phyloP scores from a whole-genome alignment of 2,113 vertebrate genomes.

The Neotragus moschatus region DNA sequence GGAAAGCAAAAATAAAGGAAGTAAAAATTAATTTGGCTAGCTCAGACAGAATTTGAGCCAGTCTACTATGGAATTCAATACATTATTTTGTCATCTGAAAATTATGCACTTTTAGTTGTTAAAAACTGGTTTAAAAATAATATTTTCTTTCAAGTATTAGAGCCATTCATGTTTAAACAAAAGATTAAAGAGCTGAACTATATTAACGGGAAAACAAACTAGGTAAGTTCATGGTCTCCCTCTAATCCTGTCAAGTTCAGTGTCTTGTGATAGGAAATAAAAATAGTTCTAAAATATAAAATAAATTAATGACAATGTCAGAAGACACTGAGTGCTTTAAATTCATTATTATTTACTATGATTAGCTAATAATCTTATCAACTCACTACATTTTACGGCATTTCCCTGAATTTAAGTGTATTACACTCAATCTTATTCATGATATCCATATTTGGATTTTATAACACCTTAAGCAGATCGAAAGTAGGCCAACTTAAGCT shows the following conservation, averaged over 20 bases:
- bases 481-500: background rate
- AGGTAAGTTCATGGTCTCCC: background rate
- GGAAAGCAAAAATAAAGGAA: background rate
- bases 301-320: conserved; percentile 25
- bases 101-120: background rate
- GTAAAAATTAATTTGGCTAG: background rate
- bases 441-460: background rate
- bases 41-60: background rate
- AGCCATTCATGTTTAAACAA: conserved; percentile 31
- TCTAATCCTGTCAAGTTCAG: background rate
- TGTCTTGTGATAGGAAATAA: background rate
- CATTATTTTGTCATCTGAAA: background rate
- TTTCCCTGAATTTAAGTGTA: background rate
- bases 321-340: background rate
- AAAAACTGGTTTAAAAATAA: background rate
- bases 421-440: background rate
- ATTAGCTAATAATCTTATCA: background rate
- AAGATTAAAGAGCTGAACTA: conserved; percentile 14
- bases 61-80: background rate
- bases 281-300: conserved; percentile 19
- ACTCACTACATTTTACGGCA: background rate
- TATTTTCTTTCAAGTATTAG: background rate
- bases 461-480: background rate
- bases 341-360: background rate
- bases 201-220: conserved; percentile 33